These are phyloP conservation scores for Melanotaenia nigrans DNA, from an alignment of 2,797 vertebrate species.

Conservation along the genomic window DNA sequence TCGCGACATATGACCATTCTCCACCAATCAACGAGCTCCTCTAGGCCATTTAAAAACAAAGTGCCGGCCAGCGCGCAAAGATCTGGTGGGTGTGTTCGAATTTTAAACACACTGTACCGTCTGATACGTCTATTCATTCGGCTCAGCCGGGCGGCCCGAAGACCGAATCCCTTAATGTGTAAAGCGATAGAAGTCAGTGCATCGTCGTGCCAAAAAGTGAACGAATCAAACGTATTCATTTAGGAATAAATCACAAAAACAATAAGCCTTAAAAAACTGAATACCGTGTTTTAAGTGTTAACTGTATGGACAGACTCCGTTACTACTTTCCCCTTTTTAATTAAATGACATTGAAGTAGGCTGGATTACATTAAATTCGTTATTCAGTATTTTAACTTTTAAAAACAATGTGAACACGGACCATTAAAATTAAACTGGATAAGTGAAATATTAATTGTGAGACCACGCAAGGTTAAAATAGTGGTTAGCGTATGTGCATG, in stretches of 20 bases:
- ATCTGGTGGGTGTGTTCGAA: slow-evolving; percentile 74
- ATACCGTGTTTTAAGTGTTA: slow-evolving; percentile 2
- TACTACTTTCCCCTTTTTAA: neutral
- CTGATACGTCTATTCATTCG: slow-evolving; percentile 23
- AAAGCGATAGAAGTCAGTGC: neutral
- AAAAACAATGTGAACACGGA: neutral
- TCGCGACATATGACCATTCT: slow-evolving; percentile 48
- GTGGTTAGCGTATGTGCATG: rapidly evolving
- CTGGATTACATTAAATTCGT: neutral
- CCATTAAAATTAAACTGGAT: neutral
- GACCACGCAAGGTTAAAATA: neutral
- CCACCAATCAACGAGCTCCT: slow-evolving; percentile 80
- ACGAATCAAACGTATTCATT: slow-evolving; percentile 42
- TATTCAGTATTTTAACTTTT: slow-evolving; percentile 4
- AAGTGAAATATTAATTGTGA: neutral
- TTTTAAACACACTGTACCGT: slow-evolving; percentile 10
- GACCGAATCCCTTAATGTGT: neutral
- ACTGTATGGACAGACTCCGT: neutral
- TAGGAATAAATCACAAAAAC: slow-evolving; percentile 53
- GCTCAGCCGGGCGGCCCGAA: slow-evolving; percentile 49
- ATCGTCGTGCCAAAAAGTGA: neutral
- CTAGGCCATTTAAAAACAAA: slow-evolving; percentile 97
- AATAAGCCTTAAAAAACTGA: slow-evolving; percentile 35
- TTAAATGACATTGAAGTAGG: neutral
- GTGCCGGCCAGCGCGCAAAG: slow-evolving; percentile 83